Conservation (phyloP, 2,113 vertebrate species). For the Promerops cafer region DNA sequence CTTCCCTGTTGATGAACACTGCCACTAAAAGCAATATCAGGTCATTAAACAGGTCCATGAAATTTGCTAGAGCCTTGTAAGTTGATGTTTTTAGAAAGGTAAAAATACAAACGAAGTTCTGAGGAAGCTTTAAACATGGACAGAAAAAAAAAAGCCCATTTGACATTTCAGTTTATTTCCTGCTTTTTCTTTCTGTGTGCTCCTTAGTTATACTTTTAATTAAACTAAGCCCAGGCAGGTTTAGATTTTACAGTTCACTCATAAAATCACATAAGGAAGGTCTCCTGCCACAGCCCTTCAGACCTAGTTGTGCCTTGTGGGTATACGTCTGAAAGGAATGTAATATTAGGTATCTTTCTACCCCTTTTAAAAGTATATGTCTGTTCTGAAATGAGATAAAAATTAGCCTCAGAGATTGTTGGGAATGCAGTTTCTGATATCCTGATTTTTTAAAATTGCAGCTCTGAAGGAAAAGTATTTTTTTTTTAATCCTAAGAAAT, state of each 20-base stretch:
- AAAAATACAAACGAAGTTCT: neutral
- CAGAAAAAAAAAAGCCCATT: neutral
- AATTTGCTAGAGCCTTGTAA: neutral
- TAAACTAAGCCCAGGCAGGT: neutral
- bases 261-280: neutral
- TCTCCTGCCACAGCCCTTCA: neutral
- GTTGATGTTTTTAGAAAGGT: neutral
- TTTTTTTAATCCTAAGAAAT: neutral
- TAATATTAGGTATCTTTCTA: neutral
- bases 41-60: neutral
- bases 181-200: neutral
- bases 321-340: accelerated
- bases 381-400: neutral
- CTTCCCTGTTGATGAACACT: neutral
- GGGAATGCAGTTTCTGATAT: neutral
- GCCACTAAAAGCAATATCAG: neutral
- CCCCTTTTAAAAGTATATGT: neutral
- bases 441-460: neutral
- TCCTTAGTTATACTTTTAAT: neutral
- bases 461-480: neutral
- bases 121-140: neutral
- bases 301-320: neutral
- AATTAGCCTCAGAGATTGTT: neutral
- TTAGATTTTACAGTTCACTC: neutral
- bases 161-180: neutral